Evolutionary conservation across 1,140 invertebrate genomes (phyloP), one percentile per base, ranked within the genome.

Genomic region (Chironomus tepperi): DNA sequence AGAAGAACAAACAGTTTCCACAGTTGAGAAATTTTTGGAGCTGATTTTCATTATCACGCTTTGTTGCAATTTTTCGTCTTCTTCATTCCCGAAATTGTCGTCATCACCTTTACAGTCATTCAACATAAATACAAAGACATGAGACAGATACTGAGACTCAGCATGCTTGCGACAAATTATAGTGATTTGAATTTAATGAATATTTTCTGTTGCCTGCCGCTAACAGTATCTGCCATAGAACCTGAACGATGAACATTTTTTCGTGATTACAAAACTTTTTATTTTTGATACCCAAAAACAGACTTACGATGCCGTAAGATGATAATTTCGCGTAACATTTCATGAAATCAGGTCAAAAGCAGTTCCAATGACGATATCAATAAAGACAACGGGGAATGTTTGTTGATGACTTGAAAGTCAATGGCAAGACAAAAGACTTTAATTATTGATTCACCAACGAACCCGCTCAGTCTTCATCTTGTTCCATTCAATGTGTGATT

Each of bases 401-500:
- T 34, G n/a, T 57, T n/a, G 12, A 57, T 57, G 47, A 57, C 47
- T 57, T 57, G 43, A n/a, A n/a, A n/a, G 1, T 34, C 24, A n/a
- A n/a, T 34, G 24, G 24, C 24, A 34, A 57, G n/a, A 57, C 47
- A 57, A 57, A 57, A 57, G 47, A 57, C 47, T 57, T 57, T 15
- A 57, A 57, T 57, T n/a, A 57, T 57, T 57, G 47, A 57, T 57
- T 57, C 47, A 57, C 12, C 47, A n/a, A 57, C 47, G 47, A 57
- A 15, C 47, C 47, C 12, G n/a, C n/a, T 47, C 3, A 12, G 10
- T 57, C n/a, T 57, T 57, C 12, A 5, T 57, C 9, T 15, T 47
- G 9, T 47, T 15, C 43, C 43, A 47, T 47, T 47, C 43, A 57
- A 5, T 15, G 12, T n/a, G 3, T 57, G n/a, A 57, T 34, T 34